Conservation (phyloP, 2,797 vertebrate genomes). For the Pangasius sanitwongsei region DNA sequence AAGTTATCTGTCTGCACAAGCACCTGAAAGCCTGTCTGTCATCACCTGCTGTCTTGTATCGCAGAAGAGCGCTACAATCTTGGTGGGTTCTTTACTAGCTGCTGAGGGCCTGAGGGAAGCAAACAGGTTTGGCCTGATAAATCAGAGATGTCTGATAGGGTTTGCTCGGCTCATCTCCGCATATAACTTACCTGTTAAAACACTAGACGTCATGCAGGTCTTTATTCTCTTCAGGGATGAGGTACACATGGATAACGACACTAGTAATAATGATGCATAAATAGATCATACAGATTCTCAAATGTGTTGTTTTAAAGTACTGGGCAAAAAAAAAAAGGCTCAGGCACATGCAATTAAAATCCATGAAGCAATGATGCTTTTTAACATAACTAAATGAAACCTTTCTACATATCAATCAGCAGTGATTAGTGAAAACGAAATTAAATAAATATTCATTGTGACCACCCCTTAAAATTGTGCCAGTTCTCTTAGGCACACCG, state of each 20-base stretch:
- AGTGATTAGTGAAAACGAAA: neutral
- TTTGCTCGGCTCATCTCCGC: constrained; percentile 43
- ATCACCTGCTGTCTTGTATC: constrained; percentile 69
- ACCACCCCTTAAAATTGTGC: neutral
- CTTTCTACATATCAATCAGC: neutral
- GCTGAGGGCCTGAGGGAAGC: constrained; percentile 60
- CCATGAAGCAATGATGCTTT: neutral
- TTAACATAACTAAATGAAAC: neutral
- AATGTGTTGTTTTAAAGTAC: neutral
- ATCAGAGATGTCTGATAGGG: constrained; percentile 59
- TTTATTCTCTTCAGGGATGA: constrained; percentile 10
- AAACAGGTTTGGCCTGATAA: constrained; percentile 65
- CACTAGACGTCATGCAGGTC: constrained; percentile 46
- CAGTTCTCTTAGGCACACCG: neutral
- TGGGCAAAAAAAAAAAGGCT: neutral
- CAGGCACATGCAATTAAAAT: neutral
- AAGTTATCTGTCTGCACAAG: constrained; percentile 50
- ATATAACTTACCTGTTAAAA: constrained; percentile 56
- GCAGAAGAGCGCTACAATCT: constrained; percentile 65
- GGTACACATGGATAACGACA: neutral
- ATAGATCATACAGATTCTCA: neutral
- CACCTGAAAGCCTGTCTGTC: constrained; percentile 65
- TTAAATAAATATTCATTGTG: neutral
- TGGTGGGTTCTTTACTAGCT: constrained; percentile 66
- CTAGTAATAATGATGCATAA: neutral